Percentiles rank a stretch among this genome's conserved stretches.
These are phyloP conservation scores for Coranthus polyacanthus DNA, from an alignment of 2,797 vertebrate species.

Conservation along the genomic window DNA sequence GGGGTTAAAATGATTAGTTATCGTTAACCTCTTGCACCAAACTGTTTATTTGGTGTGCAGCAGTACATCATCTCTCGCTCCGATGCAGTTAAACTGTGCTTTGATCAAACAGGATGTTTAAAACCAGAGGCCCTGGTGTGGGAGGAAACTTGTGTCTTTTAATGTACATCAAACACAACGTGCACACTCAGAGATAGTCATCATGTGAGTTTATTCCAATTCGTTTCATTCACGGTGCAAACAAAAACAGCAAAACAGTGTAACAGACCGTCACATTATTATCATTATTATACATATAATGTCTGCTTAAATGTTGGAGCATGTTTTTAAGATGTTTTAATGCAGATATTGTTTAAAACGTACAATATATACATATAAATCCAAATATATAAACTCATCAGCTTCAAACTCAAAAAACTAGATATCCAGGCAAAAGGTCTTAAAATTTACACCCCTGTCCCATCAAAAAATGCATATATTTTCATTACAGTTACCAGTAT, in stretches of 20 bases:
- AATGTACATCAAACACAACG: constrained; percentile 16
- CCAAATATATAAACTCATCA: constrained; percentile 47
- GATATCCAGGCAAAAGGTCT: background rate
- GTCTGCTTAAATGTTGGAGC: constrained; percentile 4
- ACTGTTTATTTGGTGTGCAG: background rate
- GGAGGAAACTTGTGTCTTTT: constrained; percentile 3
- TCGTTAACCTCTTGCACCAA: constrained; percentile 4
- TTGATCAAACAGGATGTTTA: background rate
- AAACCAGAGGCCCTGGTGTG: background rate
- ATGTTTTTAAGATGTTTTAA: constrained; percentile 33
- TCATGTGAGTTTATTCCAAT: constrained; percentile 10
- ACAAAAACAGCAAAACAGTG: constrained; percentile 4
- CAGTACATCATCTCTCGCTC: background rate
- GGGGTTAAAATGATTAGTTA: no score
- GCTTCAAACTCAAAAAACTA: constrained; percentile 17
- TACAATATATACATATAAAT: constrained; percentile 44
- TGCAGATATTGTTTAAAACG: constrained; percentile 26
- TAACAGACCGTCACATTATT: no score
- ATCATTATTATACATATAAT: background rate
- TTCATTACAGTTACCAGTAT: constrained; percentile 1
- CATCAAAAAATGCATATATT: background rate
- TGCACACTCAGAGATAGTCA: background rate
- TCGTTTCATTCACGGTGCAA: constrained; percentile 14
- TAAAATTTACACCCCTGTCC: constrained; percentile 9
- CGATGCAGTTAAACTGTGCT: background rate